A percentile compares a stretch with the other conserved stretches of the same genome.
phyloP scores from a whole-genome alignment of 2,888 invertebrate genomes.

The Fissipunctia ypsillon region DNA sequence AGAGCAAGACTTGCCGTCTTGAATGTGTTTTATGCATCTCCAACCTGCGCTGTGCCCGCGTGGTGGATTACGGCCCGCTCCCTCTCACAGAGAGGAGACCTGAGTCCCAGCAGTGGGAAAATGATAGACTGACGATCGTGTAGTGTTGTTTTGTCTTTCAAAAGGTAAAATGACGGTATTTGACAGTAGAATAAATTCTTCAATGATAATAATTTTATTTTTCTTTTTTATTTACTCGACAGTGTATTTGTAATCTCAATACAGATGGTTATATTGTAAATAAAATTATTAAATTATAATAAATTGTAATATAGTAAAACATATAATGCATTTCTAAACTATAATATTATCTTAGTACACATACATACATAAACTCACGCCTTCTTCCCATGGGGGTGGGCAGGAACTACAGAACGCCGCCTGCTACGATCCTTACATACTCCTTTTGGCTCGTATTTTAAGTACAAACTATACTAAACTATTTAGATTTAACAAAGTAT shows the following conservation, averaged over 20 bases:
- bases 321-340: background rate
- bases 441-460: too few species aligned
- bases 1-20: too few species aligned
- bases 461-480: background rate
- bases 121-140: background rate
- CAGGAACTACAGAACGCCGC: too few species aligned
- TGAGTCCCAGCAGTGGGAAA: background rate
- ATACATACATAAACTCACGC: too few species aligned
- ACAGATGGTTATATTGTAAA: background rate
- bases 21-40: background rate
- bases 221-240: background rate
- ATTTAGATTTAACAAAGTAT: background rate
- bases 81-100: background rate
- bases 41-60: background rate
- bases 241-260: constrained; percentile 17
- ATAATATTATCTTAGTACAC: background rate
- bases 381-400: too few species aligned
- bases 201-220: constrained; percentile 15
- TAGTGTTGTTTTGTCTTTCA: background rate
- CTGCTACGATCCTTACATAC: too few species aligned
- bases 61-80: background rate
- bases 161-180: background rate
- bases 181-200: background rate
- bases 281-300: background rate
- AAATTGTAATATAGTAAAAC: background rate